These are phyloP conservation scores for Caenorhabditis remanei DNA, from an alignment of 1,140 invertebrate genomes.

Conservation along the genomic window DNA sequence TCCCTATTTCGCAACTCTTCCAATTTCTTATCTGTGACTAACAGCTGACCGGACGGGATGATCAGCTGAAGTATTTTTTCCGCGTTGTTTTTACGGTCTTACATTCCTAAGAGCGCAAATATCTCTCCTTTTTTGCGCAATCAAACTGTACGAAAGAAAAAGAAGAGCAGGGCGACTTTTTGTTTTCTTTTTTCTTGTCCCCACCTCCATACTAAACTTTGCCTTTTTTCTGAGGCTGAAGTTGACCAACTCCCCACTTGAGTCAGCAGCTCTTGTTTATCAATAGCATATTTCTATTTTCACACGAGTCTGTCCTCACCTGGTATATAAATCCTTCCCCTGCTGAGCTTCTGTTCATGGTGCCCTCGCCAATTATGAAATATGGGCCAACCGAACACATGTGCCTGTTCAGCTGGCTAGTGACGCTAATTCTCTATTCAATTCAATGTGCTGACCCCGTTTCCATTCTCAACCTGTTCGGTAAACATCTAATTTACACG, in stretches of 20 bases:
- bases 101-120: slow-evolving; percentile 36
- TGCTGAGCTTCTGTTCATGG: not conserved
- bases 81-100: not conserved
- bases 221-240: not conserved
- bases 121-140: slow-evolving; percentile 28
- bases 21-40: not conserved
- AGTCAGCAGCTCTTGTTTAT: not conserved
- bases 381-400: not conserved
- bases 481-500: not conserved
- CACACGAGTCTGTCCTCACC: not conserved
- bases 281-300: slow-evolving; percentile 9
- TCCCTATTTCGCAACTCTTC: not conserved
- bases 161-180: not conserved
- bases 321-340: not conserved
- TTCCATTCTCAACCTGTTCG: not conserved
- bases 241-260: not conserved
- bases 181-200: not conserved
- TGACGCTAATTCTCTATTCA: not conserved
- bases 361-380: not conserved
- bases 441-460: not conserved
- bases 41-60: slow-evolving; percentile 48
- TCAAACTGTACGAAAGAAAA: slow-evolving; percentile 23
- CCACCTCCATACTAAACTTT: not conserved
- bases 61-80: slow-evolving; percentile 44
- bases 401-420: not conserved